Conservation (phyloP, 2,888 invertebrate species). For the Rhagonycha lutea region DNA sequence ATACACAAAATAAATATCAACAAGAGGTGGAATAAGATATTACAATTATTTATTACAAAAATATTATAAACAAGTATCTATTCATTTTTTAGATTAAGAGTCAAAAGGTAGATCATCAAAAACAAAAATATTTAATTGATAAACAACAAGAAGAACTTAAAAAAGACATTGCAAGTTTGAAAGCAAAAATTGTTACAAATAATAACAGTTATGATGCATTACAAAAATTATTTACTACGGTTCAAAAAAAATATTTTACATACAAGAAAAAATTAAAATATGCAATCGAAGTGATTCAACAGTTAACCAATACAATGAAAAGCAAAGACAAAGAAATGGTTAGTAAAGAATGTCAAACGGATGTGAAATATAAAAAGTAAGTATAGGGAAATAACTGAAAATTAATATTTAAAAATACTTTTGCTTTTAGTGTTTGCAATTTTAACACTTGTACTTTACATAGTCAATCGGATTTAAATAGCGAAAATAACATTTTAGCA, state of each 20-base stretch:
- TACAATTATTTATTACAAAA: not conserved
- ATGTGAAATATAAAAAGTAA: conserved; percentile 1
- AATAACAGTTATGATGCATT: not conserved
- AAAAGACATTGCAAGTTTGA: conserved; percentile 6
- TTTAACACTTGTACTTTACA: not conserved
- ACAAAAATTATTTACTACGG: not conserved
- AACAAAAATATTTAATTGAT: conserved; percentile 4
- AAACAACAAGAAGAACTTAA: conserved; percentile 7
- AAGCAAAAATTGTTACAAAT: not conserved
- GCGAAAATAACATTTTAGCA: not conserved
- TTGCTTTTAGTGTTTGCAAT: not conserved
- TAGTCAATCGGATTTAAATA: not conserved
- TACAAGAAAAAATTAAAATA: conserved; percentile 29
- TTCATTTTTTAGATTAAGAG: conserved; percentile 4
- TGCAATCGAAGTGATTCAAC: conserved; percentile 17
- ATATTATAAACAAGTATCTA: not conserved
- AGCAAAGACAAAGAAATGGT: not conserved
- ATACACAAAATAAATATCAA: conserved; percentile 21
- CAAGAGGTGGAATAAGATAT: conserved; percentile 12
- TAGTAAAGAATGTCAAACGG: conserved; percentile 15
- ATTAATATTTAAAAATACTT: not conserved
- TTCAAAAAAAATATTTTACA: conserved; percentile 19
- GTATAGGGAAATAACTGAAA: not conserved
- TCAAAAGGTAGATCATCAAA: conserved; percentile 1
- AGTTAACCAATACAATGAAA: conserved; percentile 7